Conservation (phyloP, 2,888 invertebrate species). For the Deilephila porcellus region DNA sequence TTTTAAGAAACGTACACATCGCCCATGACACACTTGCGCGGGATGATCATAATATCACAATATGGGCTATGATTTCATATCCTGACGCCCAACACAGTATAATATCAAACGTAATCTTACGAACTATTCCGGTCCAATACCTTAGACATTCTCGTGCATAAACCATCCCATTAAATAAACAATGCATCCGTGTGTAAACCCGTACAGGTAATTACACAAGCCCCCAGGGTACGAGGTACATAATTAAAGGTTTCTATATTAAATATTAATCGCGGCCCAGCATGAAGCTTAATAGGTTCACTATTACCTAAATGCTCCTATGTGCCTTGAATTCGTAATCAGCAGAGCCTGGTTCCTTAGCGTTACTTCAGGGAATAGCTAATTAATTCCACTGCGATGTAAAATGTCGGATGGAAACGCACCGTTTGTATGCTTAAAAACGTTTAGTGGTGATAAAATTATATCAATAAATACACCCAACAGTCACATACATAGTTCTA, state of each 20-base stretch:
- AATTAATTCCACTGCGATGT: background rate
- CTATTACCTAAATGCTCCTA: conserved; percentile 29
- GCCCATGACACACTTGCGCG: no score
- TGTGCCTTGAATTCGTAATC: conserved; percentile 29
- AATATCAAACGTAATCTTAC: no score
- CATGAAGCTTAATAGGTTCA: conserved; percentile 19
- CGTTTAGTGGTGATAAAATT: no score
- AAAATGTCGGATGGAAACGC: background rate
- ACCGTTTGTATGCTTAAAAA: background rate
- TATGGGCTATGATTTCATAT: no score
- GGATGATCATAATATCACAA: no score
- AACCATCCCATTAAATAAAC: conserved; percentile 6
- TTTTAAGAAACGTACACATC: no score
- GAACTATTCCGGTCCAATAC: background rate
- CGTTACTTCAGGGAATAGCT: background rate
- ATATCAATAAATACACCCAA: no score
- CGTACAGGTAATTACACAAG: conserved; percentile 27
- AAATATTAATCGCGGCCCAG: conserved; percentile 39
- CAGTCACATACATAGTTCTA: no score
- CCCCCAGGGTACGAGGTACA: conserved; percentile 27
- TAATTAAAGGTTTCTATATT: conserved; percentile 41
- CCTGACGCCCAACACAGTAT: no score
- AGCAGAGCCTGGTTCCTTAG: background rate
- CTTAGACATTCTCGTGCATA: background rate
- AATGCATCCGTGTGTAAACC: background rate